These are phyloP conservation scores for Brachionus paranguensis DNA, from an alignment of 1,140 invertebrate genomes.

Conservation along the genomic window DNA sequence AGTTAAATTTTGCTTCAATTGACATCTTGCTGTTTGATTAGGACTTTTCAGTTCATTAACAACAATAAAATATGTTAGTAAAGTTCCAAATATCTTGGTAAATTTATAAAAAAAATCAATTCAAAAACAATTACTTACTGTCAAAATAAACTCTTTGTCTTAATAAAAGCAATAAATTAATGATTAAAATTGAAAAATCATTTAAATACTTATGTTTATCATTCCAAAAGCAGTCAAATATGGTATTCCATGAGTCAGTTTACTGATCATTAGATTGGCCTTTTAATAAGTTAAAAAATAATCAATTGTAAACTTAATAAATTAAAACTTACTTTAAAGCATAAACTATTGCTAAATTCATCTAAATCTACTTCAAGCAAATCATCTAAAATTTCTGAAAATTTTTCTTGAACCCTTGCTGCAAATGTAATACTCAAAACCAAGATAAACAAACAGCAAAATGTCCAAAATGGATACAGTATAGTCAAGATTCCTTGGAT, in stretches of 20 bases:
- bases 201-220: neutral
- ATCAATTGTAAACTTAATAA: neutral
- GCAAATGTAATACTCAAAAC: neutral
- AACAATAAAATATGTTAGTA: conserved; percentile 2
- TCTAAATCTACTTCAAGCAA: neutral
- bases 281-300: neutral
- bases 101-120: neutral
- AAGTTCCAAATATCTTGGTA: neutral
- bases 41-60: neutral
- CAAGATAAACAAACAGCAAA: neutral
- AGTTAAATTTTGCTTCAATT: neutral
- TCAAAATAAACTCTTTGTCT: neutral
- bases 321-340: conserved; percentile 7
- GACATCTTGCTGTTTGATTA: neutral
- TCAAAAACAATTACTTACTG: neutral
- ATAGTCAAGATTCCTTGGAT: neutral
- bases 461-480: conserved; percentile 10
- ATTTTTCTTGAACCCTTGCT: neutral
- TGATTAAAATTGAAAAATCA: neutral
- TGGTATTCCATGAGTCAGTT: neutral
- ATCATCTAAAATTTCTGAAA: neutral
- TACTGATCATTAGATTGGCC: neutral
- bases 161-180: neutral
- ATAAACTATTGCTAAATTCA: conserved; percentile 7
- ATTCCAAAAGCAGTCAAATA: neutral